Evolutionary conservation across 2,797 vertebrate species (phyloP), one percentile per base, ranked within the genome.

Genomic region (Sandelia bainsii): DNA sequence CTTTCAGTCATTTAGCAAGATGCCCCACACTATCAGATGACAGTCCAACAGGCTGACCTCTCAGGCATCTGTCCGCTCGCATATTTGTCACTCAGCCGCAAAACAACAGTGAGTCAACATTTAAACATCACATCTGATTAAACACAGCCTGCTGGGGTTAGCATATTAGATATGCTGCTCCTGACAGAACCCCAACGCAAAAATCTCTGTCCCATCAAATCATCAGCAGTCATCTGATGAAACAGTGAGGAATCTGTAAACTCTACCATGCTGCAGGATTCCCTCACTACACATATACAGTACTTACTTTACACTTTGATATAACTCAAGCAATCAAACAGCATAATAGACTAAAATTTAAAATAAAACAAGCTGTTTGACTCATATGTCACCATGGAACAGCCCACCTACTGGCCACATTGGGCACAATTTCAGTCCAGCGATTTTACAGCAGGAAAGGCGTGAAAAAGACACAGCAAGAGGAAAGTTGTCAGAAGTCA

Each of bases 41-140:
- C 69, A 59, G 25, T 34, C 72, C 56, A 57, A 19, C 63, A 61
- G 11, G 67, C 65, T 59, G 51, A 61, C 62, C 67, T 68, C 70
- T 61, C 42, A 8, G 52, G 49, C 19, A 8, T 49, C 73, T 57
- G 61, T 72, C 69, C 1, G 17, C 52, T 72, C 69, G 8, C 29
- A 46, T 65, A 51, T 68, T 69, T 68, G 59, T 79, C 72, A 69
- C 58, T 69, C 32, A 25, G 34, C 8, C 19, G 75, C 63, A 52
- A 57, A 48, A 75, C 63, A 69, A 37, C 49, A 72, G 56, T 46
- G 74, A 73, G 71, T 83, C 71, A 80, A 85, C 82, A 83, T 75
- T 72, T 34, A 34, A 34, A 34, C 32, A 34, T 34, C 32, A 34
- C 32, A 34, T 48, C 72, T 76, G 69, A 79, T 61, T 79, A 50